phyloP scores from a whole-genome alignment of 2,797 vertebrate genomes.

The Tapirus indicus region DNA sequence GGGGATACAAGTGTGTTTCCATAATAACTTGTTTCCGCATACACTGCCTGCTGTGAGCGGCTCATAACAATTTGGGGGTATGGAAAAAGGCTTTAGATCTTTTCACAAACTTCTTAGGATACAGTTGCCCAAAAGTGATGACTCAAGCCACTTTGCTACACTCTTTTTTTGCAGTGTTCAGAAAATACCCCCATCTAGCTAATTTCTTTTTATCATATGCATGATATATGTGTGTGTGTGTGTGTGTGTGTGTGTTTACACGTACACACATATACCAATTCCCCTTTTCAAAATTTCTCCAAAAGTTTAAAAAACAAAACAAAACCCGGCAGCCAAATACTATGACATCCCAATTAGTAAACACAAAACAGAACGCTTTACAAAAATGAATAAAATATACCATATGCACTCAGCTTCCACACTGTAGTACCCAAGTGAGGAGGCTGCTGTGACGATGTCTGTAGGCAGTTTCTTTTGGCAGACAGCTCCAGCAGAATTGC shows the following conservation, averaged over 20 bases:
- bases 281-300: constrained; percentile 81
- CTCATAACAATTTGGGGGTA: constrained; percentile 80
- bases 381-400: constrained; percentile 90
- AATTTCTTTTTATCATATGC: constrained; percentile 85
- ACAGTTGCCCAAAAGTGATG: constrained; percentile 69
- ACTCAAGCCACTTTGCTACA: constrained; percentile 81
- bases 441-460: constrained; percentile 90
- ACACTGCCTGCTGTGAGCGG: constrained; percentile 81
- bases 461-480: constrained; percentile 92
- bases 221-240: constrained; percentile 64
- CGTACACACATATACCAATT: neutral
- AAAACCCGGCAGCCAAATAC: constrained; percentile 90
- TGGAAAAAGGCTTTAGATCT: constrained; percentile 81
- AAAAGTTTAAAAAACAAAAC: constrained; percentile 77
- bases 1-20: constrained; percentile 84
- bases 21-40: constrained; percentile 81
- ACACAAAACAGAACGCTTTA: constrained; percentile 90
- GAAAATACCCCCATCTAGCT: constrained; percentile 79
- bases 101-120: constrained; percentile 80
- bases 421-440: constrained; percentile 89
- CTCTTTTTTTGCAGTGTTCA: constrained; percentile 79
- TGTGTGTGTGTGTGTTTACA: neutral
- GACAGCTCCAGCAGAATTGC: constrained; percentile 91
- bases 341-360: constrained; percentile 92
- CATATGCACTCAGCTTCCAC: constrained; percentile 90